phyloP scores from a whole-genome alignment of 2,888 invertebrate genomes.

The Steinernema carpocapsae region DNA sequence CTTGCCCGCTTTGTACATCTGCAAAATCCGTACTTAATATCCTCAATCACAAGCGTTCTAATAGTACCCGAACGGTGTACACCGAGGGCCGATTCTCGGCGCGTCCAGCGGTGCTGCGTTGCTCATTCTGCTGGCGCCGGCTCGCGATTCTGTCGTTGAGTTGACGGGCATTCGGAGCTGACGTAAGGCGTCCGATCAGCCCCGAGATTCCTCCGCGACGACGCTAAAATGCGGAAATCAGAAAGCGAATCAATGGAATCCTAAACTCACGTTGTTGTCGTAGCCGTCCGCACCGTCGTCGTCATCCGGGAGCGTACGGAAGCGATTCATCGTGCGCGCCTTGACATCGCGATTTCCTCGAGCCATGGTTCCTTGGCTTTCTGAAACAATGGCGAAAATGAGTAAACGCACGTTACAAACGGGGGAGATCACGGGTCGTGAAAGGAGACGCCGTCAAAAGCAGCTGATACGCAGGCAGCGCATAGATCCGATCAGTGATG shows the following conservation, averaged over 20 bases:
- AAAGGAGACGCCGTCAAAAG: too few relatives aligned
- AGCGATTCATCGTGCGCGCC: conserved; percentile 45
- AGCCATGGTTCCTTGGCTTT: background rate
- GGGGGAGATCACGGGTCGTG: too few relatives aligned
- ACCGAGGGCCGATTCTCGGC: conserved; percentile 1
- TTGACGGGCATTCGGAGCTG: background rate
- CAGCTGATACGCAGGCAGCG: too few relatives aligned
- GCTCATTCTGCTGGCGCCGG: background rate
- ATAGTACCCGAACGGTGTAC: conserved; percentile 6
- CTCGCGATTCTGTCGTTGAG: background rate
- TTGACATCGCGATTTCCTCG: conserved; percentile 46
- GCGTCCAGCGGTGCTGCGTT: background rate
- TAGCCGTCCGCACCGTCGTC: conserved; percentile 53
- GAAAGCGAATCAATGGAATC: background rate
- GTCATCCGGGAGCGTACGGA: conserved; percentile 41
- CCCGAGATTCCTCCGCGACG: conserved; percentile 4
- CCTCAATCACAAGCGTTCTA: background rate
- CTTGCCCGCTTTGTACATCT: conserved; percentile 14
- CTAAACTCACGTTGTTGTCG: conserved; percentile 38
- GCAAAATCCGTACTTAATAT: background rate
- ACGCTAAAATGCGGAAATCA: background rate
- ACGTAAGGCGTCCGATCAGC: background rate
- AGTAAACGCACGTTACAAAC: background rate
- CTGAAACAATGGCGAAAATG: background rate
- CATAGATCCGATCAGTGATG: too few relatives aligned